Conservation (phyloP, 1,140 invertebrate species). For the Drosophila kohkoa region DNA sequence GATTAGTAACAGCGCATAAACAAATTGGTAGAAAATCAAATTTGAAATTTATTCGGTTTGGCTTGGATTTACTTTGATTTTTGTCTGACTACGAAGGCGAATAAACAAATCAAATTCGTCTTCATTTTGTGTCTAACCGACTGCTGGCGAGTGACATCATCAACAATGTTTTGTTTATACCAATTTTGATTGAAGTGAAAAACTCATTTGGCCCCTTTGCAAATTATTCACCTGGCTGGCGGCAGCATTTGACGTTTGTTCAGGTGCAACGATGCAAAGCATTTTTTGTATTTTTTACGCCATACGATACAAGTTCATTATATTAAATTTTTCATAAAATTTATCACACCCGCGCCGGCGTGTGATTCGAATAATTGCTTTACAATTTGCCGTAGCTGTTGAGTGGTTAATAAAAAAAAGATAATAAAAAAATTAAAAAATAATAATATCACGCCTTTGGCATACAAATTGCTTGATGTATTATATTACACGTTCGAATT, state of each 20-base stretch:
- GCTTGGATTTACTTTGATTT: slow-evolving; percentile 3
- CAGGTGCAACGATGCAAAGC: slow-evolving; percentile 75
- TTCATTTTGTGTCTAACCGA: slow-evolving; percentile 66
- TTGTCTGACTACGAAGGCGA: slow-evolving; percentile 25
- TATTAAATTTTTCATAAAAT: slow-evolving; percentile 43
- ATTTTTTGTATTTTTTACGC: slow-evolving; percentile 34
- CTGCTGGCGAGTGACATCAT: slow-evolving; percentile 45
- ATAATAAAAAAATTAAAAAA: slow-evolving; percentile 47
- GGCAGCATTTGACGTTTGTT: slow-evolving; percentile 49
- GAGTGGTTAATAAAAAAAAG: slow-evolving; percentile 39
- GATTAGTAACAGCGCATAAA: neutral
- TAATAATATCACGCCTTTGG: slow-evolving; percentile 60
- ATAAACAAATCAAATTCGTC: slow-evolving; percentile 71
- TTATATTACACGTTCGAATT: slow-evolving; percentile 61
- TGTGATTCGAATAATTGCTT: slow-evolving; percentile 81
- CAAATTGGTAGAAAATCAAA: slow-evolving; percentile 3
- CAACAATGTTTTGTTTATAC: slow-evolving; percentile 12
- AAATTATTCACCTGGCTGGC: slow-evolving; percentile 13
- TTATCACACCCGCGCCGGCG: slow-evolving; percentile 57
- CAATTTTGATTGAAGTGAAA: slow-evolving; percentile 32
- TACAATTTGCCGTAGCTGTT: slow-evolving; percentile 64
- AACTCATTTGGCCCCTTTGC: slow-evolving; percentile 18
- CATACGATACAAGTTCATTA: slow-evolving; percentile 25
- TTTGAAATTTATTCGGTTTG: slow-evolving; percentile 23
- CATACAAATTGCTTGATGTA: slow-evolving; percentile 69